Evolutionary conservation across 2,113 vertebrate species (phyloP).

Genomic region (Coracopsis vasa): DNA sequence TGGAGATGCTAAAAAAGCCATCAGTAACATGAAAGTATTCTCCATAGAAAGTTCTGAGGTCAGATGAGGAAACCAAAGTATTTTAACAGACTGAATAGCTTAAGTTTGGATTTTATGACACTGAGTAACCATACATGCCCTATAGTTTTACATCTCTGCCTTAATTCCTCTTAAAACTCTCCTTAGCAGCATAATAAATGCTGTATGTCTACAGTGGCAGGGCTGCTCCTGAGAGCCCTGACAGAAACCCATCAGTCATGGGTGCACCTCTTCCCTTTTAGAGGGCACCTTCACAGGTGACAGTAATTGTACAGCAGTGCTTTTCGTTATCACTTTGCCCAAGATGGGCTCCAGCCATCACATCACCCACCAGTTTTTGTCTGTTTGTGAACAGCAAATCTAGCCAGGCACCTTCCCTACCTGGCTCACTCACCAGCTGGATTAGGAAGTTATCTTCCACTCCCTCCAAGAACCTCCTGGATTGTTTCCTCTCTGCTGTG

Average conservation of each 20-base stretch:
- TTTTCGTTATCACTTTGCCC: background rate
- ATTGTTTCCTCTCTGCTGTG: background rate
- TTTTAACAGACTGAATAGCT: slow-evolving; percentile 43
- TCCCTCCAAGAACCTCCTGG: background rate
- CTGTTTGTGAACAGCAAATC: background rate
- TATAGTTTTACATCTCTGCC: background rate
- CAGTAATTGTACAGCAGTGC: background rate
- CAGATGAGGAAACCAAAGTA: slow-evolving; percentile 36
- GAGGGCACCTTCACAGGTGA: background rate
- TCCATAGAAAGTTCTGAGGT: slow-evolving; percentile 37
- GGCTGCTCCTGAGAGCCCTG: background rate
- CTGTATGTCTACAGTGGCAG: background rate
- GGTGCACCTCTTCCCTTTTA: background rate
- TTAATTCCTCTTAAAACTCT: slow-evolving; percentile 16
- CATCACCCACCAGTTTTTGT: background rate
- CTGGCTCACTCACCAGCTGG: background rate
- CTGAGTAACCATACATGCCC: background rate
- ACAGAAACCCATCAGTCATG: background rate
- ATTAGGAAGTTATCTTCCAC: background rate
- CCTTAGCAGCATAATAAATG: background rate
- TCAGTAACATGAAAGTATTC: background rate
- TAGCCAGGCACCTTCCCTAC: background rate
- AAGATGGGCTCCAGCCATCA: background rate
- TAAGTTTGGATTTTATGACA: slow-evolving; percentile 29
- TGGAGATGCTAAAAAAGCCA: background rate